These are phyloP conservation scores for Catagonus wagneri DNA, from an alignment of 2,113 vertebrate genomes.

Conservation along the genomic window DNA sequence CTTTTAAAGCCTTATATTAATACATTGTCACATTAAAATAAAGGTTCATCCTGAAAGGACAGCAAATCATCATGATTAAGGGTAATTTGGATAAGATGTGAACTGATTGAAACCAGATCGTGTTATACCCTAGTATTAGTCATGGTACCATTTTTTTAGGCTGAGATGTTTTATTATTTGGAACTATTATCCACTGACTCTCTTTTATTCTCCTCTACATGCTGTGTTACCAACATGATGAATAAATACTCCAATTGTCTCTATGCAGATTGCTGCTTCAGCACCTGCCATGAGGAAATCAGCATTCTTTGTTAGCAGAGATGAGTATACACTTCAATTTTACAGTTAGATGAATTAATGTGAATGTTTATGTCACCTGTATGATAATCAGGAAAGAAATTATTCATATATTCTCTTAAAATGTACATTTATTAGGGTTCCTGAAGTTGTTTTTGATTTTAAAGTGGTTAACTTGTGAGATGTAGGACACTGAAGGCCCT, in stretches of 20 bases:
- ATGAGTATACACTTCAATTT: slow-evolving; percentile 33
- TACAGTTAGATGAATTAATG: slow-evolving; percentile 43
- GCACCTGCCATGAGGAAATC: slow-evolving; percentile 31
- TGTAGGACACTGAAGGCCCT: not conserved
- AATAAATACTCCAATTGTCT: slow-evolving; percentile 29
- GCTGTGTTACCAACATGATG: not conserved
- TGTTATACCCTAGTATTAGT: not conserved
- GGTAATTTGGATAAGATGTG: not conserved
- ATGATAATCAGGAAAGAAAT: slow-evolving; percentile 48
- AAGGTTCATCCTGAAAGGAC: not conserved
- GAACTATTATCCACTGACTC: not conserved
- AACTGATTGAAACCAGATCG: not conserved
- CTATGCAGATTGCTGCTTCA: slow-evolving; percentile 10
- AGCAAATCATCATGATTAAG: slow-evolving; percentile 49
- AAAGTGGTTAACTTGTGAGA: not conserved
- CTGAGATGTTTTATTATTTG: slow-evolving; percentile 34
- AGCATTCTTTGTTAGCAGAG: slow-evolving; percentile 49
- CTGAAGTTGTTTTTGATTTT: slow-evolving; percentile 36
- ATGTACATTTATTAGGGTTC: not conserved
- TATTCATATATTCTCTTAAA: slow-evolving; percentile 45
- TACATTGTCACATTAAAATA: slow-evolving; percentile 28
- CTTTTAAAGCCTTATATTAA: not conserved
- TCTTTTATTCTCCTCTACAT: slow-evolving; percentile 41
- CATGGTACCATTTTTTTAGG: slow-evolving; percentile 50
- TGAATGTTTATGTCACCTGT: slow-evolving; percentile 24